A percentile compares a stretch with the other conserved stretches of the same genome.
Conservation (phyloP, 2,113 vertebrate genomes). For the Oxygymnocypris stewartii region DNA sequence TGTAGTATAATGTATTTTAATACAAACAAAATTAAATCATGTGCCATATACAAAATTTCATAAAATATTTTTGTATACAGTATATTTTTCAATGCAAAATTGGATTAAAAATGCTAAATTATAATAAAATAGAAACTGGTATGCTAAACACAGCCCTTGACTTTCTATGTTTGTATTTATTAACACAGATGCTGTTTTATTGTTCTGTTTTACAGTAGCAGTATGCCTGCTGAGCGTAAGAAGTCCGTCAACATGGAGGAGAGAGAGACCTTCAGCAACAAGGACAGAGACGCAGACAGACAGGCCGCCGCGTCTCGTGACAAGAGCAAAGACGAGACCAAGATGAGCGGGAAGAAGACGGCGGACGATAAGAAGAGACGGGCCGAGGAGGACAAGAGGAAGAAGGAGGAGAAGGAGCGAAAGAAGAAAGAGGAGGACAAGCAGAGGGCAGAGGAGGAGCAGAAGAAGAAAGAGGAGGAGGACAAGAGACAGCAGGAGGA, state of each 20-base stretch:
- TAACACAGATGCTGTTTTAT: background rate
- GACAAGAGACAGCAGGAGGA: conserved; percentile 89
- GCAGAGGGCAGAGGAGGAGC: conserved; percentile 89
- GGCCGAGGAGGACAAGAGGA: conserved; percentile 90
- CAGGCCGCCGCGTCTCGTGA: conserved; percentile 79
- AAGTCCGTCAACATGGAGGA: conserved; percentile 92
- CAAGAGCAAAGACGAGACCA: conserved; percentile 87
- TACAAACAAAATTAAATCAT: too few relatives aligned
- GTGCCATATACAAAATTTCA: too few relatives aligned
- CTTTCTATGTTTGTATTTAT: background rate
- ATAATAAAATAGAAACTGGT: too few relatives aligned
- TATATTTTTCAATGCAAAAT: background rate
- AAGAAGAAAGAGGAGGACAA: conserved; percentile 95
- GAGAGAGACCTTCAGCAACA: conserved; percentile 84
- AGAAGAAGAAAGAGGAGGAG: conserved; percentile 91
- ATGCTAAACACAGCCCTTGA: background rate
- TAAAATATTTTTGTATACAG: background rate
- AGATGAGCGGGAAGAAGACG: conserved; percentile 82
- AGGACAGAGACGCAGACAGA: conserved; percentile 81
- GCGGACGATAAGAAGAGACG: conserved; percentile 94
- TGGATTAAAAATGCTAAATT: background rate
- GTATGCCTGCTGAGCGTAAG: conserved; percentile 95
- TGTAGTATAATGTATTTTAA: too few relatives aligned
- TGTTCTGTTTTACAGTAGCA: background rate
- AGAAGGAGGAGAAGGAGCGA: conserved; percentile 93